These are phyloP conservation scores for Esox niger DNA, from an alignment of 2,113 vertebrate genomes.

Conservation along the genomic window DNA sequence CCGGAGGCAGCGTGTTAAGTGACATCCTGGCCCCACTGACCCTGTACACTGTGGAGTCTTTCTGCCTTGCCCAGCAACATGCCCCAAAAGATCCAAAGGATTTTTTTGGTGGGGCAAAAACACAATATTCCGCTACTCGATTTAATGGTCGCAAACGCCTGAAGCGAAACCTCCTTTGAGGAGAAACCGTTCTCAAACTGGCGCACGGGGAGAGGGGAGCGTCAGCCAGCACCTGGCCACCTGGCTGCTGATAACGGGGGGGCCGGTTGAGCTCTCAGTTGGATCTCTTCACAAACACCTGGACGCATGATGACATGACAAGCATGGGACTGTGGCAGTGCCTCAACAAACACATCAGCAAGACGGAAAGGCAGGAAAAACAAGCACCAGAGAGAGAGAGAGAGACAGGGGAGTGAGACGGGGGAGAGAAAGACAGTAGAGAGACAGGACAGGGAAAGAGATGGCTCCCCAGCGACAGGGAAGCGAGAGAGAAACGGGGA, in stretches of 20 bases:
- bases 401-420: neutral
- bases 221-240: constrained; percentile 26
- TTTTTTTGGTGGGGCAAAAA: neutral
- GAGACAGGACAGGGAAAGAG: neutral
- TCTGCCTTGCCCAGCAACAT: constrained; percentile 30
- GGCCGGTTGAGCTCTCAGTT: constrained; percentile 26
- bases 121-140: constrained; percentile 24
- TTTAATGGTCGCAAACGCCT: constrained; percentile 33
- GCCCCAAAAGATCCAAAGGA: too few species aligned
- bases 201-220: constrained; percentile 1
- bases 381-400: neutral
- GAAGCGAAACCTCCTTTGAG: constrained; percentile 37
- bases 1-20: constrained; percentile 47
- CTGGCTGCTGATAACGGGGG: constrained; percentile 41
- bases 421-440: neutral
- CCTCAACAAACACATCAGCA: constrained; percentile 13
- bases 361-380: neutral
- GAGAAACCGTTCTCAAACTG: constrained; percentile 35
- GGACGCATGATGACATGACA: constrained; percentile 21
- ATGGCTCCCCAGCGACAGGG: neutral
- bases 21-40: constrained; percentile 49
- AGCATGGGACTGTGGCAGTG: constrained; percentile 14
- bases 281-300: constrained; percentile 24
- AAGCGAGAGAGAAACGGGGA: neutral
- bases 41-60: constrained; percentile 45